Percentiles rank a stretch among this genome's conserved stretches.
Conservation (phyloP, 2,113 vertebrate species). For the Salvelinus namaycush region DNA sequence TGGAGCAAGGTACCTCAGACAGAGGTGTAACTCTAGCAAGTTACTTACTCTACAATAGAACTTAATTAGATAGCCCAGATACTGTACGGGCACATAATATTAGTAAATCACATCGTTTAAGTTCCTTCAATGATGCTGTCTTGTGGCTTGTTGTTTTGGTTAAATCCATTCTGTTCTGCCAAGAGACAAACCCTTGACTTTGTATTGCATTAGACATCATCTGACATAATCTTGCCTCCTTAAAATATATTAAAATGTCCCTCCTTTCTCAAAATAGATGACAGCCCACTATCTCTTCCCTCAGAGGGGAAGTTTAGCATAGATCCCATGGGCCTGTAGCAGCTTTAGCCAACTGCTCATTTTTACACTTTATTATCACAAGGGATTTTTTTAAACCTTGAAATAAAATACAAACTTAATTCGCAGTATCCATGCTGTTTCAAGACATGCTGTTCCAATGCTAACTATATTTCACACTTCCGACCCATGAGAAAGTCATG, state of each 20-base stretch:
- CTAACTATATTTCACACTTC: background rate
- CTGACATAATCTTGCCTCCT: background rate
- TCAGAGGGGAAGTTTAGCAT: slow-evolving; percentile 18
- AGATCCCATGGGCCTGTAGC: slow-evolving; percentile 33
- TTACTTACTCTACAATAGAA: background rate
- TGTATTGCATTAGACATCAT: background rate
- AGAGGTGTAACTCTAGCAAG: background rate
- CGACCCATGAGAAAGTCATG: background rate
- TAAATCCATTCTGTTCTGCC: background rate
- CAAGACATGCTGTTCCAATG: background rate
- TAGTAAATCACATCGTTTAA: too few species aligned
- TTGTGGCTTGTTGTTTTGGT: too few species aligned
- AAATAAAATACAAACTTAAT: background rate
- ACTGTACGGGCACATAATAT: background rate
- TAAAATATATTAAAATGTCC: slow-evolving; percentile 35
- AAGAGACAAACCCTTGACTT: slow-evolving; percentile 3
- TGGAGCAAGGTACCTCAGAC: background rate
- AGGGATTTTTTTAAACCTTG: background rate
- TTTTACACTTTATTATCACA: background rate
- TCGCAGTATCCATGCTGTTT: too few species aligned
- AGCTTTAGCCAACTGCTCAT: background rate
- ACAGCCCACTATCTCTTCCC: slow-evolving; percentile 37
- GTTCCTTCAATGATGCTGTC: too few species aligned
- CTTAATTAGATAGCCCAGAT: background rate
- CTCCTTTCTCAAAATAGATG: slow-evolving; percentile 37